These are phyloP conservation scores for Parauchenoglanis punctatus DNA, from an alignment of 2,797 vertebrate genomes.

Conservation along the genomic window DNA sequence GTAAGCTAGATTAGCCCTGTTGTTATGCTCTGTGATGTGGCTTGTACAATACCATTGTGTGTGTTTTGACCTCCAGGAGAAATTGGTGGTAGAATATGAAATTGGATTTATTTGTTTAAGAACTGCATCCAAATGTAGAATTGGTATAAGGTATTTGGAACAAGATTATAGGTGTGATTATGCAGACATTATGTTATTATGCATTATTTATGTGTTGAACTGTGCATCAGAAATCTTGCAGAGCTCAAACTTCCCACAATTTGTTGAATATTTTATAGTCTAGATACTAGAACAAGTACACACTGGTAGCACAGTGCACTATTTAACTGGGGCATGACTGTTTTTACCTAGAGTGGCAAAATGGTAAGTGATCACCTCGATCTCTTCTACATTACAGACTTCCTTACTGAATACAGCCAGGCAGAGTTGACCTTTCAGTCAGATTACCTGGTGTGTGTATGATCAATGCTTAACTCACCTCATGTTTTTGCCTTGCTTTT, in stretches of 20 bases:
- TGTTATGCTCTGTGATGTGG: not conserved
- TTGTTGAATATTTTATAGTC: not conserved
- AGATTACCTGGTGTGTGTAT: not conserved
- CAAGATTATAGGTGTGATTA: not conserved
- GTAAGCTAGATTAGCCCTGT: not conserved
- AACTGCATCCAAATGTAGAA: not conserved
- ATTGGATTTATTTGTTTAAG: not conserved
- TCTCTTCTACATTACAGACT: not conserved
- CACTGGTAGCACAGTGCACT: not conserved
- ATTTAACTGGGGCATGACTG: not conserved
- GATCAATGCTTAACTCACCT: not conserved
- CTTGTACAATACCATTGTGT: not conserved
- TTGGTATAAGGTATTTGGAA: not conserved
- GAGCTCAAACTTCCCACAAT: not conserved
- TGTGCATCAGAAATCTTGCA: not conserved
- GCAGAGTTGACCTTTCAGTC: not conserved
- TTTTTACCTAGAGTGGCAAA: not conserved
- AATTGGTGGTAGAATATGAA: not conserved
- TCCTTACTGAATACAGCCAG: not conserved
- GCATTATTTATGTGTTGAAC: slow-evolving; percentile 17
- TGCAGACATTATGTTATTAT: slow-evolving; percentile 11
- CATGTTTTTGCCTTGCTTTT: not conserved
- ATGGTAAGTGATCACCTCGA: not conserved
- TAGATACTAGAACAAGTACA: not conserved
- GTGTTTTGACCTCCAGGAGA: not conserved